Conservation (phyloP, 2,113 vertebrate species). For the Ptilorrhoa leucosticta region DNA sequence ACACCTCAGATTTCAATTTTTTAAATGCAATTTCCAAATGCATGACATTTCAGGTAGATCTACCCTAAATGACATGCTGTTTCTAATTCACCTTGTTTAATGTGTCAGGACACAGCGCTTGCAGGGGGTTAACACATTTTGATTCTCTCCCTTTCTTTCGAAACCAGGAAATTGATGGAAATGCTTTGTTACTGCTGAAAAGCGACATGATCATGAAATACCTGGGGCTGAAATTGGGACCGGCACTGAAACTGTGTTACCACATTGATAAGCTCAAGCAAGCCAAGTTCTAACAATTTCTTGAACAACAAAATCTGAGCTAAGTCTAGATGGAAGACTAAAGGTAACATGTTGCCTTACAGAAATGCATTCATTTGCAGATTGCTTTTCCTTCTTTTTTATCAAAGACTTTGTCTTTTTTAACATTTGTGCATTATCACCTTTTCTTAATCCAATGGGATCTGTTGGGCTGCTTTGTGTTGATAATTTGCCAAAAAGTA, state of each 20-base stretch:
- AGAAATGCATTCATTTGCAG: slow-evolving; percentile 22
- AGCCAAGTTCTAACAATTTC: slow-evolving; percentile 79
- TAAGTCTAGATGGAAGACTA: slow-evolving; percentile 1
- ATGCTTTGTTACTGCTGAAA: slow-evolving; percentile 90
- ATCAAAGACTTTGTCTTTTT: slow-evolving; percentile 53
- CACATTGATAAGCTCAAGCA: slow-evolving; percentile 96
- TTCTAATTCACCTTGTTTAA: background rate
- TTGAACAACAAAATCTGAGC: slow-evolving; percentile 2
- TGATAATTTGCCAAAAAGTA: slow-evolving; percentile 61
- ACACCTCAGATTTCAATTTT: background rate
- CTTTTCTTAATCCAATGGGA: slow-evolving; percentile 36
- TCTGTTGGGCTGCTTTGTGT: slow-evolving; percentile 30
- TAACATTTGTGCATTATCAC: slow-evolving; percentile 32
- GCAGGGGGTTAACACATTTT: background rate
- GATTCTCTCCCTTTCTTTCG: slow-evolving; percentile 7
- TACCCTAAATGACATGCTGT: background rate
- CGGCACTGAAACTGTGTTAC: slow-evolving; percentile 93
- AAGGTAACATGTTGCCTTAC: slow-evolving; percentile 68
- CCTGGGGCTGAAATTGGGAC: slow-evolving; percentile 94
- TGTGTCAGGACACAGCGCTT: background rate
- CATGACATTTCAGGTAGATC: background rate
- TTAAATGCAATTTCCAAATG: background rate
- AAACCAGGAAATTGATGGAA: slow-evolving; percentile 92
- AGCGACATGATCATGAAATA: slow-evolving; percentile 99
- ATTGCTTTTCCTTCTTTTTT: slow-evolving; percentile 38